Evolutionary conservation across 2,797 vertebrate species (phyloP).

Genomic region (Rhinoraja longicauda): DNA sequence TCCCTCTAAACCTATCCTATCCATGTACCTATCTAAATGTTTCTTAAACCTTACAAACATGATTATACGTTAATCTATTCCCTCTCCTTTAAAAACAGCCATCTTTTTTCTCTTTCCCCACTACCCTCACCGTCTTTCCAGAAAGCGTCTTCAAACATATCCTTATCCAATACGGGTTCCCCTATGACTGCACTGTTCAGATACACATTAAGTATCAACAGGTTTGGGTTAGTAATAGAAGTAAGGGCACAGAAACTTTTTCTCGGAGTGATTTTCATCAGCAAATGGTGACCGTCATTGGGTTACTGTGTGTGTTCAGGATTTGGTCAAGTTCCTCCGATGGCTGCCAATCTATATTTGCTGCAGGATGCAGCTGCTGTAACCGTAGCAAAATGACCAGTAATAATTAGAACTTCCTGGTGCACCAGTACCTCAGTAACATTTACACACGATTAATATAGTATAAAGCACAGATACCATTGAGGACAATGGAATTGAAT

Average conservation of each 20-base stretch:
- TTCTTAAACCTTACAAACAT: neutral
- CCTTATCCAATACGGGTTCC: neutral
- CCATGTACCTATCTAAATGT: too few relatives aligned
- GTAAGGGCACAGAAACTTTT: neutral
- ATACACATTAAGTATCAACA: neutral
- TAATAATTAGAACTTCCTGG: neutral
- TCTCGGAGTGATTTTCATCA: neutral
- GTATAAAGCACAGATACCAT: neutral
- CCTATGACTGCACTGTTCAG: neutral
- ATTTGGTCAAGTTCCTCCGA: neutral
- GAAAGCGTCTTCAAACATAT: neutral
- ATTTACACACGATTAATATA: neutral
- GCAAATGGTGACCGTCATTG: neutral
- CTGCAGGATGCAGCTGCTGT: neutral
- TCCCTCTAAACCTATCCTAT: too few relatives aligned
- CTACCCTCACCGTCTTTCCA: neutral
- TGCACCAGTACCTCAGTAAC: neutral
- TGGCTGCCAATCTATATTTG: neutral
- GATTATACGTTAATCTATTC: neutral
- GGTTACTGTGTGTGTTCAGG: neutral
- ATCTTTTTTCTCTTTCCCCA: neutral
- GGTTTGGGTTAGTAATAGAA: neutral
- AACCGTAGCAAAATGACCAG: neutral
- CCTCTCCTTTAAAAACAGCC: neutral
- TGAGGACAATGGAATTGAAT: too few relatives aligned